Base-by-base conservation (phyloP, 2,113 vertebrate genomes). In the Heteronetta atricapilla region DNA sequence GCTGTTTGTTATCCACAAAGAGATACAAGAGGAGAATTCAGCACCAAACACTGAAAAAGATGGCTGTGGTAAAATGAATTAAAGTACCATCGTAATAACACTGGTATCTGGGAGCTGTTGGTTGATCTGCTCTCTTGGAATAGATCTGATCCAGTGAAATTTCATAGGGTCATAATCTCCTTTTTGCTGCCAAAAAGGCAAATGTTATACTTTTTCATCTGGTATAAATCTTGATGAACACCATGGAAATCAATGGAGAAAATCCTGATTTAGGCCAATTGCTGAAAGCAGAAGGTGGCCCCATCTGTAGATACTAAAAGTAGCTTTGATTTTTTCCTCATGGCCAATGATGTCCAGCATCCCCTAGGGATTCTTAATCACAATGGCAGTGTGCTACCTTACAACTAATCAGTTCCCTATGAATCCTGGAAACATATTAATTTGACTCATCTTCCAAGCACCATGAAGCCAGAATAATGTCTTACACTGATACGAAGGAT, bases 261-360 rank as follows among this genome's bases (percentile, higher is more conserved):
- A 95, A 97, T 96, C 94, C 94, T 89, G 92, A 96, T 95, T 93
- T 93, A 97, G 93, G 88, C 92, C 96, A 95, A 89, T 94, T 92
- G 93, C 94, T 86, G 92, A 93, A 96, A 95, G 94, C 96, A 97
- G 95, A 97, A 96, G 96, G 95, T 96, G 94, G 95, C 82, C 94
- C 95, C 95, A 97, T 96, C 94, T 95, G 94, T 93, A 95, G 94
- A 89, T 95, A 94, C 95, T 97, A 95, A 97, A 96, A 97, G 94
- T 96, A 95, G 88, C 88, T 97, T 96, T 96, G 94, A 97, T 97
- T 96, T 94, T 97, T 96, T 97, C 94, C 93, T 96, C 95, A 96
- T 93, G 94, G 86, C 86, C 95, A 90, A 82, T 95, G 96, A 93
- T 95, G 93, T 95, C 93, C 95, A 96, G 94, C 87, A 95, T 93